Evolutionary conservation across 2,888 invertebrate species (phyloP), one percentile per base, ranked within the genome.

Genomic region (Philaethria dido): DNA sequence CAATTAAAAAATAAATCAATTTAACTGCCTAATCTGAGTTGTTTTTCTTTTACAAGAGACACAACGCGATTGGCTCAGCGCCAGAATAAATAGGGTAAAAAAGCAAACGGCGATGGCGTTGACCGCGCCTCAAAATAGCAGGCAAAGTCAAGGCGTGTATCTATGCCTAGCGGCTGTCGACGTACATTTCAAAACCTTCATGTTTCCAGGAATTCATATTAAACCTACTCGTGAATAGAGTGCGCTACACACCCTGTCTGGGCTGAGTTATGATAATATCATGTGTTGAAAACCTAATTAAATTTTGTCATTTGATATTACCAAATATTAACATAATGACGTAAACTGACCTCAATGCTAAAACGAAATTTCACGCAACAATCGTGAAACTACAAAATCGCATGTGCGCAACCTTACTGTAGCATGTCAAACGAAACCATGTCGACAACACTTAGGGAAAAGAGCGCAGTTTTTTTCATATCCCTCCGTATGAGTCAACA

Each of bases 41-140:
- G 69, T 69, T 67, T 69, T 63, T 61, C 74, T 78, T 65, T 80
- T 79, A 82, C 79, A 84, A 83, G 74, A 80, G 82, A 80, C 82
- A 78, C 83, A 85, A 86, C 83, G 85, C 81, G 82, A 83, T 87
- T 92, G 91, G 92, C 89, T 77, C 69, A 63, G 75, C 78, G 88
- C 91, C 90, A 92, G 88, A 84, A 84, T 85, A 89, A 91, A 91
- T 86, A 89, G 89, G 89, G 91, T 88, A 89, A 90, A 92, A 70
- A 92, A 90, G 89, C 81, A 85, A 87, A 86, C 89, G 80, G 85
- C 81, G 84, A 78, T 84, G 86, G 80, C 87, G 81, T 75, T 83
- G 82, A 82, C 87, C 87, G 89, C 89, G 85, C 91, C 92, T 83
- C 82, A 82, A 91, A 88, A 91, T 91, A 91, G 90, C 90, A 86